A percentile compares a stretch with the other conserved stretches of the same genome.
Evolutionary conservation across 2,888 invertebrate genomes (phyloP).

Genomic region (Monopis laevigella): DNA sequence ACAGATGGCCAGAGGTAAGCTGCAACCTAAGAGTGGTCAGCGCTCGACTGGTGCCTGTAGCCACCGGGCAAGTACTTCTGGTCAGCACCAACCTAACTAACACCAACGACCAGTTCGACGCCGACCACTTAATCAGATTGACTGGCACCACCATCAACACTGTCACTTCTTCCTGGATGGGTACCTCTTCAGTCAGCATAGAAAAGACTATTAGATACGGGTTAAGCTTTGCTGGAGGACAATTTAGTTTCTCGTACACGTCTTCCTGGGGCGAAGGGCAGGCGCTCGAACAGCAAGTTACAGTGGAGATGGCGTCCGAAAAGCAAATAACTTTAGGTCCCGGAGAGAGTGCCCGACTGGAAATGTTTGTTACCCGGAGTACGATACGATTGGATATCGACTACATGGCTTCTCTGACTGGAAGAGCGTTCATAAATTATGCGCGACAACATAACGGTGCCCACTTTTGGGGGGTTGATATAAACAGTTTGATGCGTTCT

Average conservation of each 20-base stretch:
- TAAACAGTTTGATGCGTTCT: not conserved
- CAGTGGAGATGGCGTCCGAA: not conserved
- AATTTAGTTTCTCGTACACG: not conserved
- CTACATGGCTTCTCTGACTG: not conserved
- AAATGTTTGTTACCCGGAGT: not conserved
- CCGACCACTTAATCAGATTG: no score
- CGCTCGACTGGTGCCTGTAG: no score
- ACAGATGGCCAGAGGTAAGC: constrained; percentile 3
- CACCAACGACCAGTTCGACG: no score
- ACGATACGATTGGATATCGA: not conserved
- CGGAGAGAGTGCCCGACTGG: not conserved
- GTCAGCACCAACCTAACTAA: no score
- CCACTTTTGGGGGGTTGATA: not conserved
- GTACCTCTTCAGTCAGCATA: not conserved
- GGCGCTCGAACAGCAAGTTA: not conserved
- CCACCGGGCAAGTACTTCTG: no score
- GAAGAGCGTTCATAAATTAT: not conserved
- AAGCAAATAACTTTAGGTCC: not conserved
- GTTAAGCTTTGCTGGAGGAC: not conserved
- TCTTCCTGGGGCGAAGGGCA: not conserved
- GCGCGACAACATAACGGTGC: not conserved
- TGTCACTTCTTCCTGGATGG: not conserved
- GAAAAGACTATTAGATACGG: not conserved
- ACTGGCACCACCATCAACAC: no score
- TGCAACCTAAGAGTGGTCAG: not conserved